phyloP scores from a whole-genome alignment of 2,113 vertebrate species.

The Capra hircus region DNA sequence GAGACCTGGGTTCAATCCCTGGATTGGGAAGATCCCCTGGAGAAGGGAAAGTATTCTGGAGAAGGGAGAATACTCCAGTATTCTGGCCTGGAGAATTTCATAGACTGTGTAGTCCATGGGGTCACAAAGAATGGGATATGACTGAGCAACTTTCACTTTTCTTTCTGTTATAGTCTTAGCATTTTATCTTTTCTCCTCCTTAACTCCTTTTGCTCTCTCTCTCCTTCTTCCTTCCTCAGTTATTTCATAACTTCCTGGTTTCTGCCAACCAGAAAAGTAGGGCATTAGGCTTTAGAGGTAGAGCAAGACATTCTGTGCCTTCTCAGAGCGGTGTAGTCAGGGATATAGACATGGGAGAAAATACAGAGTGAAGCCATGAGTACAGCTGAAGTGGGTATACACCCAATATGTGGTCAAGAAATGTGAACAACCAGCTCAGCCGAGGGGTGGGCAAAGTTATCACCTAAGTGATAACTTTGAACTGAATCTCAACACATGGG shows the following conservation, averaged over 20 bases:
- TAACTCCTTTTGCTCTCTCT: neutral
- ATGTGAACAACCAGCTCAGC: neutral
- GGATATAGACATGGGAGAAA: neutral
- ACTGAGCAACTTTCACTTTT: neutral
- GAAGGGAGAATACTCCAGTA: neutral
- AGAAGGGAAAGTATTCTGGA: neutral
- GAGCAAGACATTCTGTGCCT: neutral
- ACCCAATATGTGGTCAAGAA: neutral
- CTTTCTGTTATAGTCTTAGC: neutral
- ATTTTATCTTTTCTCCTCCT: neutral
- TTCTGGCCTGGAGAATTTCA: neutral
- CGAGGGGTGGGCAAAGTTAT: no score
- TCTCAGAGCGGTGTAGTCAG: neutral
- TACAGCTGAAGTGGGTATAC: neutral
- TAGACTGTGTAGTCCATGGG: neutral
- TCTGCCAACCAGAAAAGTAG: neutral
- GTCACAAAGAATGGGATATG: neutral
- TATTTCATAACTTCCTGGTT: neutral
- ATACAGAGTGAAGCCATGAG: neutral
- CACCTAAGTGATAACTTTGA: neutral
- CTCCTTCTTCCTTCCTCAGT: neutral
- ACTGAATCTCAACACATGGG: neutral
- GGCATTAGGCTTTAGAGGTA: neutral
- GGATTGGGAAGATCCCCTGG: neutral
- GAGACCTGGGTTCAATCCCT: neutral